Percentiles rank a stretch among this genome's conserved stretches.
phyloP scores from a whole-genome alignment of 2,888 invertebrate genomes.

The Eupithecia tripunctaria region DNA sequence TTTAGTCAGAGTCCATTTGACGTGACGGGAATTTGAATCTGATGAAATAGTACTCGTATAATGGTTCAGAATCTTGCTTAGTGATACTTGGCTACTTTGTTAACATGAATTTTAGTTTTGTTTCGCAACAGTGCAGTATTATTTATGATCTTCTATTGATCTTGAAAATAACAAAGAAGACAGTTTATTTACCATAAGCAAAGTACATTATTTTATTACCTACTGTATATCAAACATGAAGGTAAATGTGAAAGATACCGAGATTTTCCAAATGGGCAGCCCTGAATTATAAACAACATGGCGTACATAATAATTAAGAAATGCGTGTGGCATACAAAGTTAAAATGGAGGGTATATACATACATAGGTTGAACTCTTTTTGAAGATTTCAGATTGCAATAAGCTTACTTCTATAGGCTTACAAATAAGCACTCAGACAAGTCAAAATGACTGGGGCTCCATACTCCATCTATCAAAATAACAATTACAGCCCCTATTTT shows the following conservation, averaged over 20 bases:
- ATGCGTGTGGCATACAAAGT: neutral
- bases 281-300: neutral
- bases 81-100: neutral
- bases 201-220: neutral
- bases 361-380: no score
- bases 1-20: constrained; percentile 25
- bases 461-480: neutral
- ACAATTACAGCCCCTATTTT: neutral
- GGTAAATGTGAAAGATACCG: neutral
- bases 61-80: neutral
- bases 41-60: neutral
- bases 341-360: no score
- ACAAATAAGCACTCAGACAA: no score
- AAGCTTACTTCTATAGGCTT: no score
- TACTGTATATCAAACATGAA: neutral
- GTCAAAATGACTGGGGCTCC: neutral
- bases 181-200: neutral
- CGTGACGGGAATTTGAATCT: neutral
- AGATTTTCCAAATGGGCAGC: neutral
- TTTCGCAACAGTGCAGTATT: neutral
- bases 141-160: neutral
- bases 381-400: no score
- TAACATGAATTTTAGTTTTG: neutral
- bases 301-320: neutral
- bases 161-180: neutral